A percentile compares a stretch with the other conserved stretches of the same genome.
phyloP scores from a whole-genome alignment of 2,888 invertebrate species.

The Dolichopus griseipennis region DNA sequence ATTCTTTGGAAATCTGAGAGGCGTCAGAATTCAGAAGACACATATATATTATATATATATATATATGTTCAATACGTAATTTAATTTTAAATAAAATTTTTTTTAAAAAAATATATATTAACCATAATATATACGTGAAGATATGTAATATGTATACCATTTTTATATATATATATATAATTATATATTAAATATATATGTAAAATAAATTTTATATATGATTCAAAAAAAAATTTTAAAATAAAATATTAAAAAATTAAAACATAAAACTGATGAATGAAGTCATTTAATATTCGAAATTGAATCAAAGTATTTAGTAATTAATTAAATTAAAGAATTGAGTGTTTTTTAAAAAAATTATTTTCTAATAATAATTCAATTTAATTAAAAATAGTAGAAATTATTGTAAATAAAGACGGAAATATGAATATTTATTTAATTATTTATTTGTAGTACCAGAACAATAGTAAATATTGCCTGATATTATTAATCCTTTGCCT shows the following conservation, averaged over 20 bases:
- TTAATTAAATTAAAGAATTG: no score
- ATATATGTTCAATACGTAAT: slow-evolving; percentile 18
- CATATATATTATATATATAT: slow-evolving; percentile 17
- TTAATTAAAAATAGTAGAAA: no score
- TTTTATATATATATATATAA: slow-evolving; percentile 18
- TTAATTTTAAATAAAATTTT: slow-evolving; percentile 11
- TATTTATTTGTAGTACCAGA: no score
- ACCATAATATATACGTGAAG: not conserved
- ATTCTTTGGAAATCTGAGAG: slow-evolving; percentile 9
- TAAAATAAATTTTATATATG: slow-evolving; percentile 20
- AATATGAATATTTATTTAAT: no score
- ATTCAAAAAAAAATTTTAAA: slow-evolving; percentile 19
- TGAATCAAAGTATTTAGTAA: no score
- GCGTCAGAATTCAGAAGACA: slow-evolving; percentile 15
- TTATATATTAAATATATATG: slow-evolving; percentile 11
- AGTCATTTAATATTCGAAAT: slow-evolving; percentile 20
- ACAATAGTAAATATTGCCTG: no score
- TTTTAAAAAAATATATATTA: slow-evolving; percentile 4
- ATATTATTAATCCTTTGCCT: no score
- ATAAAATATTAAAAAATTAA: slow-evolving; percentile 8
- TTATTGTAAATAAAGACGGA: no score
- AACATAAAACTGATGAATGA: slow-evolving; percentile 18
- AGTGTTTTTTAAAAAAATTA: no score
- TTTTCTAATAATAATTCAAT: no score
- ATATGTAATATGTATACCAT: slow-evolving; percentile 9